Evolutionary conservation across 2,888 invertebrate genomes (phyloP).

Genomic region (Drosophila neonasuta): DNA sequence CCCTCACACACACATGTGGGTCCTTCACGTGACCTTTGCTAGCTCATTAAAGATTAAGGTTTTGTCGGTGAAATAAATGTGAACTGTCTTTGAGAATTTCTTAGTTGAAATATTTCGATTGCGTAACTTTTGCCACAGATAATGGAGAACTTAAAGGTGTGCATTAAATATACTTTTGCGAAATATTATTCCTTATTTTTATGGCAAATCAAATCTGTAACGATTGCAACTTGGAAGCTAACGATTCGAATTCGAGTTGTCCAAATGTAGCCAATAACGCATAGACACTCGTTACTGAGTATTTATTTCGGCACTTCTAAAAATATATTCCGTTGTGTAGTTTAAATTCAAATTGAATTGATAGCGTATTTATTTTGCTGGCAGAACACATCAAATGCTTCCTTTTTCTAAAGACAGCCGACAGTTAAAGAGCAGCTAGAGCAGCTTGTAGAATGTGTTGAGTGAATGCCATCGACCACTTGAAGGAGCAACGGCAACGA

Average conservation of each 20-base stretch:
- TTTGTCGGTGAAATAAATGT: constrained; percentile 36
- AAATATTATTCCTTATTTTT: neutral
- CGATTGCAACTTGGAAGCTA: too few relatives aligned
- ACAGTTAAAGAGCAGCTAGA: constrained; percentile 68
- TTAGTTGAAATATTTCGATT: constrained; percentile 6
- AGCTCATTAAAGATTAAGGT: constrained; percentile 32
- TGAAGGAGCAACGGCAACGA: constrained; percentile 38
- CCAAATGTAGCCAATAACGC: neutral
- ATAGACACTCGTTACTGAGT: neutral
- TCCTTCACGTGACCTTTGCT: constrained; percentile 22
- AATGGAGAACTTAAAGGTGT: constrained; percentile 3
- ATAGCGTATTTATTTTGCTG: constrained; percentile 6
- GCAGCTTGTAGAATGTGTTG: constrained; percentile 48
- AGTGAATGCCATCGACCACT: constrained; percentile 70
- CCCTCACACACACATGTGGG: neutral
- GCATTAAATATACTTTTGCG: neutral
- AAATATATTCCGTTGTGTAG: neutral
- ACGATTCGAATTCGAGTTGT: neutral
- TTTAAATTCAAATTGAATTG: constrained; percentile 13
- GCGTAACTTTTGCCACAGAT: neutral
- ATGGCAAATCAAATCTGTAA: too few relatives aligned
- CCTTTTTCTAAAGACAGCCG: neutral
- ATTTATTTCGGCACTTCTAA: neutral
- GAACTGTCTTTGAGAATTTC: constrained; percentile 14
- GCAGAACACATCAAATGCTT: constrained; percentile 4